Conservation (phyloP, 1,140 invertebrate genomes). For the Acyrthosiphon pisum region DNA sequence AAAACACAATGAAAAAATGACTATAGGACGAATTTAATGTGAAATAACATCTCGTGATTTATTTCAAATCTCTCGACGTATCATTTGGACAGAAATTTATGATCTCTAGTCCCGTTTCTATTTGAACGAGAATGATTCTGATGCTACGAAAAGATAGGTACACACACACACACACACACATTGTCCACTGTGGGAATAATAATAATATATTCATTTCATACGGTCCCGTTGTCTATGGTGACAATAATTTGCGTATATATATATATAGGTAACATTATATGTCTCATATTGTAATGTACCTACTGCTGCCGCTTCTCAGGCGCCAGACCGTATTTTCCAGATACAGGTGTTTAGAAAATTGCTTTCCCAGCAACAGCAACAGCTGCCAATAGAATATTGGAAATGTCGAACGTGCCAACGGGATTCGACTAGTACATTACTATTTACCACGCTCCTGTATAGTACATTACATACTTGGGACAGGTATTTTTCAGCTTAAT, state of each 20-base stretch:
- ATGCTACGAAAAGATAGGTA: neutral
- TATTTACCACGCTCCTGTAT: neutral
- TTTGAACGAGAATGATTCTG: neutral
- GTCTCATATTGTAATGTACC: neutral
- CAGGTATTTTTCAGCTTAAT: neutral
- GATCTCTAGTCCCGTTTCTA: neutral
- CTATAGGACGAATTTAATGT: neutral
- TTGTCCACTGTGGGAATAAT: neutral
- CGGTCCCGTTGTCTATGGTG: neutral
- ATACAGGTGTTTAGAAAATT: conserved; percentile 2
- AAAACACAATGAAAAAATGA: neutral
- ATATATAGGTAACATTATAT: neutral
- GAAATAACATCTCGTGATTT: neutral
- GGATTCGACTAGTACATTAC: neutral
- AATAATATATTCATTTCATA: neutral
- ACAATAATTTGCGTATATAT: conserved; percentile 17
- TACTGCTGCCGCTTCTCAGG: neutral
- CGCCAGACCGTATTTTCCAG: neutral
- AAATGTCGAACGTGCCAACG: neutral
- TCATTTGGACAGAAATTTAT: neutral
- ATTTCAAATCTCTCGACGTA: neutral
- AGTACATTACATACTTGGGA: neutral
- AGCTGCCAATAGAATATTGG: neutral
- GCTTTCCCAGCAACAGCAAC: neutral
- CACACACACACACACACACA: neutral